Percentiles rank a stretch among this genome's conserved stretches.
phyloP scores from a whole-genome alignment of 2,888 invertebrate species.

The Caprella mutica region DNA sequence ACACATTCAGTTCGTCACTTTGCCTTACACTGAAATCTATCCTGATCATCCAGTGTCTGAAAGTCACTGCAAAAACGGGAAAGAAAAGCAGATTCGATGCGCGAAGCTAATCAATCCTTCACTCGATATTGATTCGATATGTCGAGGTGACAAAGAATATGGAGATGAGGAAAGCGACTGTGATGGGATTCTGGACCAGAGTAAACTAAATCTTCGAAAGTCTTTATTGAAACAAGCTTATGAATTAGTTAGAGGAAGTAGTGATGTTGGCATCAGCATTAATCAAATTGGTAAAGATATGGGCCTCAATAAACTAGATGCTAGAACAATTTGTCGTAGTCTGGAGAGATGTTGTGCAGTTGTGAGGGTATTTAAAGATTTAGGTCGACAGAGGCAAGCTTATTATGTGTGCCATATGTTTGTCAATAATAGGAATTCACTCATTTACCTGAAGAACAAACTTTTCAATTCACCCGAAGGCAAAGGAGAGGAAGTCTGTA shows the following conservation, averaged over 20 bases:
- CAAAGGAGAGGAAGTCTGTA: no score
- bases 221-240: constrained; percentile 47
- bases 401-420: constrained; percentile 21
- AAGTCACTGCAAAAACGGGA: constrained; percentile 45
- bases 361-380: constrained; percentile 46
- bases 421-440: no score
- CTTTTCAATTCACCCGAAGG: no score
- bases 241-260: constrained; percentile 44
- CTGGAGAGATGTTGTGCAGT: constrained; percentile 43
- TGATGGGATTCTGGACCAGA: constrained; percentile 35
- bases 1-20: constrained; percentile 34
- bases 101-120: constrained; percentile 50
- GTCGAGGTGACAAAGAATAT: constrained; percentile 36
- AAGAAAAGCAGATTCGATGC: constrained; percentile 42
- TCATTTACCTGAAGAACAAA: no score
- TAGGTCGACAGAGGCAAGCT: constrained; percentile 34
- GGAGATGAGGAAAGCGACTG: constrained; percentile 39
- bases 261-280: constrained; percentile 48
- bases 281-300: constrained; percentile 36
- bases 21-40: constrained; percentile 49
- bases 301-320: constrained; percentile 37
- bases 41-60: constrained; percentile 48
- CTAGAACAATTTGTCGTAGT: constrained; percentile 40
- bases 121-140: constrained; percentile 45
- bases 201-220: constrained; percentile 35